Percentiles rank a stretch among this genome's conserved stretches.
These are phyloP conservation scores for Passer montanus DNA, from an alignment of 2,113 vertebrate genomes.

Conservation along the genomic window DNA sequence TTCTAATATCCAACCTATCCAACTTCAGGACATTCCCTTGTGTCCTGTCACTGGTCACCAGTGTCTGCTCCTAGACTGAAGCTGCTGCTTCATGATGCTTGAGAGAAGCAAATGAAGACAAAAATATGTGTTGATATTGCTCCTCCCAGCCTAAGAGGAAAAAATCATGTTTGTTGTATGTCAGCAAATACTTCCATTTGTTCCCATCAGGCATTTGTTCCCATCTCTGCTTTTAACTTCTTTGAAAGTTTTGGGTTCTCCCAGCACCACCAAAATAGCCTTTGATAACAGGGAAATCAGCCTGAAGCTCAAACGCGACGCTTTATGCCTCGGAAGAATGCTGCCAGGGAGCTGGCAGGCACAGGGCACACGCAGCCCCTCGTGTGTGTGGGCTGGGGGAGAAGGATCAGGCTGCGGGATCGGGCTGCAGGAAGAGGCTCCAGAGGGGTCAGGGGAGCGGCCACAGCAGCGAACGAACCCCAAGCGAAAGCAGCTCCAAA, in stretches of 20 bases:
- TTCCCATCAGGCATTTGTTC: background rate
- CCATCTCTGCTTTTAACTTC: background rate
- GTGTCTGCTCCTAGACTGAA: background rate
- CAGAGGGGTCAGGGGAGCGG: rapidly evolving
- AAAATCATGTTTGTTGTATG: background rate
- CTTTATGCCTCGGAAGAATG: rapidly evolving
- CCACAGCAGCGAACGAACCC: background rate
- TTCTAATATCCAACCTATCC: background rate
- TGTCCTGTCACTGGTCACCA: background rate
- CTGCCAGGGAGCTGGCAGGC: background rate
- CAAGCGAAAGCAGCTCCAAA: background rate
- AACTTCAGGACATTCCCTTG: background rate
- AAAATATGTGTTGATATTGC: background rate
- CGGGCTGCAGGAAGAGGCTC: too few species aligned
- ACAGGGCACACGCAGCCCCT: background rate
- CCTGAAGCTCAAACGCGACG: background rate
- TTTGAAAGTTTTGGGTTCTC: background rate
- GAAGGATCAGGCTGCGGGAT: too few species aligned
- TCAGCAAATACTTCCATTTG: background rate
- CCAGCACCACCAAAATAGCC: background rate
- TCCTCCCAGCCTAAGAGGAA: background rate
- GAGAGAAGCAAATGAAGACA: background rate
- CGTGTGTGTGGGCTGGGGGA: too few species aligned
- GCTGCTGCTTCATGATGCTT: background rate
- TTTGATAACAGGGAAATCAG: background rate